A percentile compares a stretch with the other conserved stretches of the same genome.
Conservation (phyloP, 2,888 invertebrate genomes). For the Thecocarcelia acutangulata region DNA sequence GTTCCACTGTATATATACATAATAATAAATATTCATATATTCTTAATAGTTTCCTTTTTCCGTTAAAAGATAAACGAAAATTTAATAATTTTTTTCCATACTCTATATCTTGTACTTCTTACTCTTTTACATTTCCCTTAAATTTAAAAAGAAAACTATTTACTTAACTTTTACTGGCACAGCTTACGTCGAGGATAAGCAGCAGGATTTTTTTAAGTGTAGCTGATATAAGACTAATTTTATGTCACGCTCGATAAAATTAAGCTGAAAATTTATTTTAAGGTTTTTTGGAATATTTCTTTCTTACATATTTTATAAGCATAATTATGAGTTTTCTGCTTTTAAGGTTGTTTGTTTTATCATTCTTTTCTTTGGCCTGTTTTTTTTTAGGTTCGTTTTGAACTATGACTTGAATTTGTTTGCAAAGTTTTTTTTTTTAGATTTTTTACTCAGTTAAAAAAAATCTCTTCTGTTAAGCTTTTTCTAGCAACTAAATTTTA, state of each 20-base stretch:
- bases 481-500: conserved; percentile 10
- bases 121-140: not conserved
- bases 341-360: not conserved
- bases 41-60: conserved; percentile 16
- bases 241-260: conserved; percentile 29
- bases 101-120: not conserved
- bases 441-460: too few species aligned
- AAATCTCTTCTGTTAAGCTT: not conserved
- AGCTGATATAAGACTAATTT: conserved; percentile 20
- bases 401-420: not conserved
- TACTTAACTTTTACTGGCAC: too few species aligned
- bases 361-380: too few species aligned
- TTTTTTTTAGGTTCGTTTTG: not conserved
- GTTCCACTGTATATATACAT: too few species aligned
- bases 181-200: too few species aligned
- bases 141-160: not conserved
- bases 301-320: not conserved
- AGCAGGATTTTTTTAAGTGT: conserved; percentile 11
- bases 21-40: too few species aligned
- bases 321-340: not conserved
- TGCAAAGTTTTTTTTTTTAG: not conserved
- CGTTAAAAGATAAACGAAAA: not conserved
- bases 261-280: conserved; percentile 7
- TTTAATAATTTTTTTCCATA: not conserved
- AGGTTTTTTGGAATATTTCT: not conserved